Evolutionary conservation across 2,888 invertebrate genomes (phyloP).

Genomic region (Deilephila porcellus): DNA sequence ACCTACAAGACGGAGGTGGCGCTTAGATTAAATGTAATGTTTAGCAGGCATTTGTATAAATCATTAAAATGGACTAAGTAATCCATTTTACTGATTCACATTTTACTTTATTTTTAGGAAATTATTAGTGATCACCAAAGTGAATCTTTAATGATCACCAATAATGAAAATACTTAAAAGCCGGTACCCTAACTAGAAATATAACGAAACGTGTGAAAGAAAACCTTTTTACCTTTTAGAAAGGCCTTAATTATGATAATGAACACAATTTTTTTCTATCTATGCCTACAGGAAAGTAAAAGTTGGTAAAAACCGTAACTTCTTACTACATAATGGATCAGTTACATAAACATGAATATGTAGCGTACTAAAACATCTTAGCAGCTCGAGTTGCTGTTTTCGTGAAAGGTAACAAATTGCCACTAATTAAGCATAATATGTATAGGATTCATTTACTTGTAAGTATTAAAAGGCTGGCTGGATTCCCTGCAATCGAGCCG

Average conservation of each 20-base stretch:
- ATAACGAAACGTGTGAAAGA: not conserved
- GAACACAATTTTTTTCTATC: not conserved
- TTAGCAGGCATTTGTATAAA: too few relatives aligned
- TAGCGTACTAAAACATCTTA: not conserved
- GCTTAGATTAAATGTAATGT: too few relatives aligned
- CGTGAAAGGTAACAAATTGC: constrained; percentile 2
- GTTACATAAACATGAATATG: constrained; percentile 20
- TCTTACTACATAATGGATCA: not conserved
- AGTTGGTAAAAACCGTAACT: constrained; percentile 15
- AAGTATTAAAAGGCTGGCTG: constrained; percentile 33
- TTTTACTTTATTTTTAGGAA: not conserved
- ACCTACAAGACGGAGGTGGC: too few relatives aligned
- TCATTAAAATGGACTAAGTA: too few relatives aligned
- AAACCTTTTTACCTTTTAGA: not conserved
- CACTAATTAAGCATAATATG: constrained; percentile 6
- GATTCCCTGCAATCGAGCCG: constrained; percentile 49
- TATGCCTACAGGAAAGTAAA: constrained; percentile 6
- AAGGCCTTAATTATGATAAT: constrained; percentile 1
- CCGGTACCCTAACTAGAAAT: not conserved
- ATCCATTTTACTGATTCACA: not conserved
- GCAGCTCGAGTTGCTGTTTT: not conserved
- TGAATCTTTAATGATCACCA: too few relatives aligned
- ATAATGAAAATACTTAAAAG: not conserved
- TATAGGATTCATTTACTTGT: constrained; percentile 33
- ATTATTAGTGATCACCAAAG: too few relatives aligned